Evolutionary conservation across 2,113 vertebrate genomes (phyloP).

Genomic region (Ginglymostoma cirratum): DNA sequence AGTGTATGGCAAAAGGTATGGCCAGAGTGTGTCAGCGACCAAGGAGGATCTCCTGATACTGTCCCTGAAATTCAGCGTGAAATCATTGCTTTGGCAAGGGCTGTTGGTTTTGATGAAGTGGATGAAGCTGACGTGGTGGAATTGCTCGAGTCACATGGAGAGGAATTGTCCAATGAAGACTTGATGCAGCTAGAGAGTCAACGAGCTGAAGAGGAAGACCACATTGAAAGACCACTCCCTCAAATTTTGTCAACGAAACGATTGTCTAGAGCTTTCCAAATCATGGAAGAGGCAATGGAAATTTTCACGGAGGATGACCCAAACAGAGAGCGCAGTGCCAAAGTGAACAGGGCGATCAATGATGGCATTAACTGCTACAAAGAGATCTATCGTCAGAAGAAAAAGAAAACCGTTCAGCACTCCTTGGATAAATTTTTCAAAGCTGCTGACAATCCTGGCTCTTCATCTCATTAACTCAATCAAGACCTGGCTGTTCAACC

Average conservation of each 20-base stretch:
- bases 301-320: neutral
- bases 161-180: neutral
- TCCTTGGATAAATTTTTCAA: neutral
- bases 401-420: neutral
- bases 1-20: neutral
- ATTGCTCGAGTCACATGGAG: neutral
- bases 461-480: neutral
- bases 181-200: neutral
- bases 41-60: neutral
- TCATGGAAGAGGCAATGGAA: neutral
- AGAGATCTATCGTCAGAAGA: neutral
- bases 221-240: neutral
- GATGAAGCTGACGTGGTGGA: neutral
- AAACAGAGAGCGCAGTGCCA: neutral
- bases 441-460: neutral
- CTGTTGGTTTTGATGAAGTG: neutral
- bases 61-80: neutral
- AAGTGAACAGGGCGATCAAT: neutral
- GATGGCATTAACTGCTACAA: neutral
- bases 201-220: neutral
- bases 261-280: neutral
- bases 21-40: neutral
- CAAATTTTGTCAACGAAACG: neutral
- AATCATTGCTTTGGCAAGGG: neutral
- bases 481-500: neutral